These are phyloP conservation scores for Corythaeola cristata DNA, from an alignment of 2,113 vertebrate genomes.

Conservation along the genomic window DNA sequence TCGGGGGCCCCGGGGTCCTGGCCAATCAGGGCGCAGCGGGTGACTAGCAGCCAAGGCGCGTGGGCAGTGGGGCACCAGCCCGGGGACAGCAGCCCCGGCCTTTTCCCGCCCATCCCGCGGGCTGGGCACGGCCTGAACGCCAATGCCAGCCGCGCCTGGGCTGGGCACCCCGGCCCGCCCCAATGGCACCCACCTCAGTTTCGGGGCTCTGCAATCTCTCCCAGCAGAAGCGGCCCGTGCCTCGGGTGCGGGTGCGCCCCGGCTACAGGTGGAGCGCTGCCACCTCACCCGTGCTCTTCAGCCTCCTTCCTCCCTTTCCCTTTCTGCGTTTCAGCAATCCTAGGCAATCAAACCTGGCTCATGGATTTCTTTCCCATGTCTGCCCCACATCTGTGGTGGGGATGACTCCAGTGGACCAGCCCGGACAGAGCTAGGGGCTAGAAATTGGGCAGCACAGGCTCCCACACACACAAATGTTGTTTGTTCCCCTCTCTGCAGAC, in stretches of 20 bases:
- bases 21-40: accelerated
- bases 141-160: accelerated
- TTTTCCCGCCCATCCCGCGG: no score
- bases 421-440: background rate
- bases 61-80: no score
- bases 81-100: accelerated
- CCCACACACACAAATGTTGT: background rate
- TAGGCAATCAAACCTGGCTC: background rate
- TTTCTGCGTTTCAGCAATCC: background rate
- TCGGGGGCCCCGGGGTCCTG: accelerated
- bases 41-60: accelerated
- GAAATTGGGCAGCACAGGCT: background rate
- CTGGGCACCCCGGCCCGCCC: background rate
- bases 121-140: background rate
- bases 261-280: background rate
- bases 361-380: background rate
- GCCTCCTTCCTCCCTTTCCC: background rate
- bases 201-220: no score
- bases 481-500: background rate
- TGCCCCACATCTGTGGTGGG: background rate
- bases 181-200: accelerated
- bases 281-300: background rate
- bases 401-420: background rate
- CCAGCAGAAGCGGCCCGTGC: background rate
- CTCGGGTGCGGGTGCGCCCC: accelerated